phyloP scores from a whole-genome alignment of 2,113 vertebrate genomes.

The Varanus komodoensis region DNA sequence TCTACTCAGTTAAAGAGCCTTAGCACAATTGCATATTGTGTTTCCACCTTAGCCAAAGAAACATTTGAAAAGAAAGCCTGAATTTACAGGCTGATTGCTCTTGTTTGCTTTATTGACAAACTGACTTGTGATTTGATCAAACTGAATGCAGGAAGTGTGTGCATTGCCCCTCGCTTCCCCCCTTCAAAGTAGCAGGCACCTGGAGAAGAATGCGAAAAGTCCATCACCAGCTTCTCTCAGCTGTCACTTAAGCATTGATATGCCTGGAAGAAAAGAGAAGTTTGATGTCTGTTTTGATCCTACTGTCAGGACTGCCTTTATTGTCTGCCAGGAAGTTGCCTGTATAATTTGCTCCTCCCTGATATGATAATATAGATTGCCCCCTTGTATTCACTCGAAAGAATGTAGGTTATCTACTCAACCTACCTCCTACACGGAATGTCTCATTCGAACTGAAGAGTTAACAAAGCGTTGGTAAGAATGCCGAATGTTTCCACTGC shows the following conservation, averaged over 20 bases:
- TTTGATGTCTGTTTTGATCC: constrained; percentile 77
- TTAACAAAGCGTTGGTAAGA: constrained; percentile 72
- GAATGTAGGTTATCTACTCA: constrained; percentile 73
- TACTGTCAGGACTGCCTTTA: constrained; percentile 78
- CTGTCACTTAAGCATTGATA: constrained; percentile 80
- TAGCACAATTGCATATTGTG: constrained; percentile 28
- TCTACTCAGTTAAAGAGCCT: constrained; percentile 44
- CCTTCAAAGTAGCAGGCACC: constrained; percentile 55
- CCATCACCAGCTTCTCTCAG: constrained; percentile 79
- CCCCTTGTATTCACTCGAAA: constrained; percentile 75
- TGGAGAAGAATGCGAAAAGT: constrained; percentile 78
- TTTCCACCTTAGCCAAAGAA: constrained; percentile 68
- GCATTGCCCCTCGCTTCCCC: constrained; percentile 43
- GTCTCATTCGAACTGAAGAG: constrained; percentile 69
- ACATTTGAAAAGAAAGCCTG: constrained; percentile 73
- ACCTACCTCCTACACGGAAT: constrained; percentile 77
- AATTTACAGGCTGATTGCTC: constrained; percentile 68
- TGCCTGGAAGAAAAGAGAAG: constrained; percentile 72
- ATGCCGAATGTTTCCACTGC: constrained; percentile 69
- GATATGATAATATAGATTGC: constrained; percentile 77
- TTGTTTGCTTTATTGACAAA: constrained; percentile 79
- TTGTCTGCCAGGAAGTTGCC: constrained; percentile 70
- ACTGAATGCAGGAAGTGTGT: constrained; percentile 76
- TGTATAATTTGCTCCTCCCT: constrained; percentile 76
- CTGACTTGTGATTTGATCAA: constrained; percentile 79